phyloP scores from a whole-genome alignment of 2,888 invertebrate species.

The Laspeyria flexula region DNA sequence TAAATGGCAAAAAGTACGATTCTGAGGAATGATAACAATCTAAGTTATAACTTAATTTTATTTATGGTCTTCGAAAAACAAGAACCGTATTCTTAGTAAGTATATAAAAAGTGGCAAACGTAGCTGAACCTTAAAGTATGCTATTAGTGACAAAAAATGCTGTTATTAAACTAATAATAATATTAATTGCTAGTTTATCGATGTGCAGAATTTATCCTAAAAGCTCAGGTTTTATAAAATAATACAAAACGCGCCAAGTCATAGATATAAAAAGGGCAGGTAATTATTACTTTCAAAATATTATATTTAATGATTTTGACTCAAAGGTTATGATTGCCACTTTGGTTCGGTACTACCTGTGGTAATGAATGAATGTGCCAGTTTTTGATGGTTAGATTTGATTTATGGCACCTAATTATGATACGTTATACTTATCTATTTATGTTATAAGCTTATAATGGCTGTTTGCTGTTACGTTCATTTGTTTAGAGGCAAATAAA shows the following conservation, averaged over 20 bases:
- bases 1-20: constrained; percentile 26
- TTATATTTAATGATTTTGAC: constrained; percentile 32
- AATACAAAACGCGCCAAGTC: constrained; percentile 49
- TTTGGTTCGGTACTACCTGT: constrained; percentile 23
- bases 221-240: constrained; percentile 42
- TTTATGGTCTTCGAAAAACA: constrained; percentile 10
- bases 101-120: neutral
- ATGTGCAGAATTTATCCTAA: constrained; percentile 49
- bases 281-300: constrained; percentile 50
- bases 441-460: no score
- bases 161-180: constrained; percentile 53
- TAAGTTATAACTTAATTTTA: constrained; percentile 21
- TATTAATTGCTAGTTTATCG: constrained; percentile 56
- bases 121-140: constrained; percentile 9
- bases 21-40: constrained; percentile 30
- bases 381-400: constrained; percentile 11
- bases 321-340: constrained; percentile 11
- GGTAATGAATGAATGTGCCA: constrained; percentile 8
- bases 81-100: neutral
- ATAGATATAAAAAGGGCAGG: constrained; percentile 48
- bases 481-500: no score
- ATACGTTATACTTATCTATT: neutral
- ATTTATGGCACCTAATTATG: constrained; percentile 23
- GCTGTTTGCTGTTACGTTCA: no score
- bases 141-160: constrained; percentile 44